Evolutionary conservation across 2,888 invertebrate species (phyloP).

Genomic region (Lasioglossum figueresi): DNA sequence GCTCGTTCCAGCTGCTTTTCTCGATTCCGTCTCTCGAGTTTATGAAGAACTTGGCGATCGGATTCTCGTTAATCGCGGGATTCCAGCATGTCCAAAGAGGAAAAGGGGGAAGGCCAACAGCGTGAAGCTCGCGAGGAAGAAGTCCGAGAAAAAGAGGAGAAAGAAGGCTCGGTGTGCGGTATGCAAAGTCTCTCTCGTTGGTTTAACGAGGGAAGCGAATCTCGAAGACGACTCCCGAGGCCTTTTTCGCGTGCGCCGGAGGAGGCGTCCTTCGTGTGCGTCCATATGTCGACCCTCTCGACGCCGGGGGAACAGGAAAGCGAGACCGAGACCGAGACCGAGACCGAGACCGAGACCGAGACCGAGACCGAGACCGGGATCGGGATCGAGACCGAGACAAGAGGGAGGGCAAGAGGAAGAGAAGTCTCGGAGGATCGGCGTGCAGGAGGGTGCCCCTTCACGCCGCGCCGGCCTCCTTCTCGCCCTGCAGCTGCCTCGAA

Average conservation of each 20-base stretch:
- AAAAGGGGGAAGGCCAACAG: neutral
- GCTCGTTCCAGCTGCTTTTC: too few relatives aligned
- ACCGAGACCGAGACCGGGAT: neutral
- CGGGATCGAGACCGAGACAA: slow-evolving; percentile 1
- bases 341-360: slow-evolving; percentile 7
- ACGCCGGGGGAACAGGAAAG: slow-evolving; percentile 19
- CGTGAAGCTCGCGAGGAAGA: slow-evolving; percentile 40
- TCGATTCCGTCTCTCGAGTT: neutral
- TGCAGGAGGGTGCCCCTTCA: slow-evolving; percentile 39
- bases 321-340: neutral
- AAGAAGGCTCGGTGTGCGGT: slow-evolving; percentile 64
- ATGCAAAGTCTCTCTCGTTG: slow-evolving; percentile 81
- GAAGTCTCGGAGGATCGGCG: slow-evolving; percentile 42
- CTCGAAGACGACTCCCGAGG: slow-evolving; percentile 79
- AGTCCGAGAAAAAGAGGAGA: slow-evolving; percentile 57
- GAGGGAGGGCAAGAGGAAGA: slow-evolving; percentile 36
- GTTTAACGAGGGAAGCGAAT: slow-evolving; percentile 84
- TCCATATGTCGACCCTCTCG: slow-evolving; percentile 63
- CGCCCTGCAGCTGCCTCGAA: slow-evolving; percentile 75
- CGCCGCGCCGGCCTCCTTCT: slow-evolving; percentile 41
- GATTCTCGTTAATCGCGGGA: slow-evolving; percentile 32
- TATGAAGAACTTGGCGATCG: neutral
- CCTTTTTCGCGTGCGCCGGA: slow-evolving; percentile 68
- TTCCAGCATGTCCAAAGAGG: neutral
- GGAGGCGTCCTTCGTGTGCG: slow-evolving; percentile 64